phyloP scores from a whole-genome alignment of 2,888 invertebrate genomes.

The Tethea ocularis region DNA sequence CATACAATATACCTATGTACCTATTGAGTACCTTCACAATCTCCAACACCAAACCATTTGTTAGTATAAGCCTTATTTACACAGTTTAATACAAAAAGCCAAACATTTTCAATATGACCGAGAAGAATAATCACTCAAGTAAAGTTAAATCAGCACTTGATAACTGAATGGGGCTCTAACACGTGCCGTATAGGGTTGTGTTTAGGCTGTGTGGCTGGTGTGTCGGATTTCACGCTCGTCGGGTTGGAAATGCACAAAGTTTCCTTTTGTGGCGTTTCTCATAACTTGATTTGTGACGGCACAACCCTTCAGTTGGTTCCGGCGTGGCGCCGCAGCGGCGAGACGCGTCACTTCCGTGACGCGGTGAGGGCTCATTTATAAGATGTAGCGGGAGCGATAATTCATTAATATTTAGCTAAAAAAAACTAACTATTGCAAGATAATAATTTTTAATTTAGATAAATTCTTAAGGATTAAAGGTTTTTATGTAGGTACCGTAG shows the following conservation, averaged over 20 bases:
- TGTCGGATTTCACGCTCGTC: constrained; percentile 77
- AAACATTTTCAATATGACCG: constrained; percentile 53
- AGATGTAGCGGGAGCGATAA: constrained; percentile 25
- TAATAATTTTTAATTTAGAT: too few relatives aligned
- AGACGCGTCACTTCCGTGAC: constrained; percentile 73
- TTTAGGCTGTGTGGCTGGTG: constrained; percentile 36
- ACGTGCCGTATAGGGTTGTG: constrained; percentile 50
- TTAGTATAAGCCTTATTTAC: constrained; percentile 25
- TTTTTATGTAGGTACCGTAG: too few relatives aligned
- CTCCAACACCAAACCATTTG: constrained; percentile 6
- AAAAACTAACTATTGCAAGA: too few relatives aligned
- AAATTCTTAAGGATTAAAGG: too few relatives aligned
- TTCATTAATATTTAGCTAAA: too few relatives aligned
- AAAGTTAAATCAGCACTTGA: constrained; percentile 43
- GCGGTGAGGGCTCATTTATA: constrained; percentile 17
- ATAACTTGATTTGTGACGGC: constrained; percentile 83
- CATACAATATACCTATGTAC: too few relatives aligned
- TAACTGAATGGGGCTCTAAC: constrained; percentile 27
- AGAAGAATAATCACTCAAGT: constrained; percentile 55
- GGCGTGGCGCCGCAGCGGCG: constrained; percentile 78
- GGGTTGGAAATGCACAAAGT: constrained; percentile 82
- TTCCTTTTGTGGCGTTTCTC: constrained; percentile 83
- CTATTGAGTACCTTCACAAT: background rate
- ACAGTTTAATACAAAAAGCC: constrained; percentile 45
- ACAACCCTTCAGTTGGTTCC: constrained; percentile 80